phyloP scores from a whole-genome alignment of 2,797 vertebrate genomes.

The Eremophila alpestris region DNA sequence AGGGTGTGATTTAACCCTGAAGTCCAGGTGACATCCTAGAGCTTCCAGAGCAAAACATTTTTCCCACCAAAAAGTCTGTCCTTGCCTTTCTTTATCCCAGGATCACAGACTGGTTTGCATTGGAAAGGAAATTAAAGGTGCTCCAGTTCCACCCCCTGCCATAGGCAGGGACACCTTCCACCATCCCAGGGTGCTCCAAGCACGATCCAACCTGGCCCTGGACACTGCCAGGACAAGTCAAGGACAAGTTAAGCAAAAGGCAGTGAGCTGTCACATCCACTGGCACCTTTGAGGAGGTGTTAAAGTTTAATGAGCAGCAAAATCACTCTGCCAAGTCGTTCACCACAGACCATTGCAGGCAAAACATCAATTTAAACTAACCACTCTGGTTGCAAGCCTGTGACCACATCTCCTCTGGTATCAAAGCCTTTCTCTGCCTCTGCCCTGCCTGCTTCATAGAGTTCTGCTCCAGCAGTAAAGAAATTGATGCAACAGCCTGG shows the following conservation, averaged over 20 bases:
- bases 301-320: background rate
- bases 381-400: background rate
- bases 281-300: background rate
- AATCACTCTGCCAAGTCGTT: background rate
- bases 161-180: background rate
- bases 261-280: background rate
- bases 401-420: background rate
- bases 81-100: background rate
- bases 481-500: background rate
- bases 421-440: background rate
- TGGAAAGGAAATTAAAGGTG: background rate
- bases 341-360: background rate
- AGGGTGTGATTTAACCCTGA: background rate
- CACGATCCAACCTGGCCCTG: fast-evolving
- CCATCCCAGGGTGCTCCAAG: background rate
- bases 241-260: background rate
- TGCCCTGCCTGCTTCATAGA: background rate
- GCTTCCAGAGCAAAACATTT: background rate
- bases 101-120: background rate
- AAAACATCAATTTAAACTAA: background rate
- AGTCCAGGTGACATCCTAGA: background rate
- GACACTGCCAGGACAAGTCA: background rate
- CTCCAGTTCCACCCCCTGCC: background rate
- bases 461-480: background rate
- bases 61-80: background rate